A percentile compares a stretch with the other conserved stretches of the same genome.
These are phyloP conservation scores for Oppia nitens DNA, from an alignment of 1,140 invertebrate genomes.

Conservation along the genomic window DNA sequence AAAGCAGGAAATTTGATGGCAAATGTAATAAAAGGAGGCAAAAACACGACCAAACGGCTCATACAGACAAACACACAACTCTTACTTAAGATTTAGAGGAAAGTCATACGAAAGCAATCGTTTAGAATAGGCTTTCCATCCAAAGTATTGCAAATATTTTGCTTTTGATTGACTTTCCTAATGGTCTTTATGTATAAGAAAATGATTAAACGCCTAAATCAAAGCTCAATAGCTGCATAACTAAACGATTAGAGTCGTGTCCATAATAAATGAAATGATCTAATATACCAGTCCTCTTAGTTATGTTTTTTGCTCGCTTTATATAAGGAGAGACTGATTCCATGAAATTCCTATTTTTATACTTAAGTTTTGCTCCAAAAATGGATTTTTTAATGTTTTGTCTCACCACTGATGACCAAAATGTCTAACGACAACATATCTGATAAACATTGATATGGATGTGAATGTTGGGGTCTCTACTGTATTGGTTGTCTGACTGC, in stretches of 20 bases:
- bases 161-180: neutral
- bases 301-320: too few relatives aligned
- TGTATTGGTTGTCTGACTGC: too few relatives aligned
- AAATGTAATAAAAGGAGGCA: neutral
- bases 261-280: neutral
- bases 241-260: neutral
- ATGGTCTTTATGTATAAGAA: neutral
- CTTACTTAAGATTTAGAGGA: neutral
- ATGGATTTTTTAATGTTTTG: neutral
- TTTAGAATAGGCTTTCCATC: neutral
- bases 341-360: neutral
- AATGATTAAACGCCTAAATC: neutral
- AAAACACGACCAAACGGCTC: neutral
- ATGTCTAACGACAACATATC: too few relatives aligned
- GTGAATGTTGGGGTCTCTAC: too few relatives aligned
- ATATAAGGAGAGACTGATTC: too few relatives aligned
- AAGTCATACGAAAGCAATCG: neutral
- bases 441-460: too few relatives aligned
- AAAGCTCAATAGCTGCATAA: neutral
- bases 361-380: neutral
- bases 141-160: neutral
- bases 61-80: too few relatives aligned
- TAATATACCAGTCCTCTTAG: too few relatives aligned
- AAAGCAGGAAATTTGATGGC: neutral
- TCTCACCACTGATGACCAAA: neutral